Evolutionary conservation across 2,797 vertebrate species (phyloP).

Genomic region (Semaprochilodus insignis): DNA sequence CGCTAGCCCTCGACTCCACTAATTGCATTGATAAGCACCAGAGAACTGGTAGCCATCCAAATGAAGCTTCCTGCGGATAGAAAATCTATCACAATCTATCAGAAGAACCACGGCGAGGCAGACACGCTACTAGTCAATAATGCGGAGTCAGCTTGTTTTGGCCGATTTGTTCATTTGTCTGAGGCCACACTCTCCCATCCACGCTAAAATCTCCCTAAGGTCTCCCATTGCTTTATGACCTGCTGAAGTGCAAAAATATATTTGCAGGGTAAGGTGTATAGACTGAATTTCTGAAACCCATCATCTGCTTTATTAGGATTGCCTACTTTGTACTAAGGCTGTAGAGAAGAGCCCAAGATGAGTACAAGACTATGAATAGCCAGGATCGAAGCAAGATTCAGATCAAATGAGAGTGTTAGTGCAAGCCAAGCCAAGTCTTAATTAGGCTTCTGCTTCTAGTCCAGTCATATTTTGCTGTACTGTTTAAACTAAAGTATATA

Average conservation of each 20-base stretch:
- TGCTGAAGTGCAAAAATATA: background rate
- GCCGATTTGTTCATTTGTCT: conserved; percentile 43
- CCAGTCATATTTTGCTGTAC: too few relatives aligned
- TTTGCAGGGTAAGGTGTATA: background rate
- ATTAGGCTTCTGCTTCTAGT: too few relatives aligned
- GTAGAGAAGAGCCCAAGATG: too few relatives aligned
- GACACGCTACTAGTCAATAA: conserved; percentile 63
- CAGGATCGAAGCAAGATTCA: too few relatives aligned
- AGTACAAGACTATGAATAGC: too few relatives aligned
- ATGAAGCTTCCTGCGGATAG: conserved; percentile 68
- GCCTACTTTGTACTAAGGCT: background rate
- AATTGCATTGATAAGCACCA: conserved; percentile 74
- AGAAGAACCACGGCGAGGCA: conserved; percentile 64
- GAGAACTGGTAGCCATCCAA: conserved; percentile 65
- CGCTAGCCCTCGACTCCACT: conserved; percentile 65
- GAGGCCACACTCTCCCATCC: background rate
- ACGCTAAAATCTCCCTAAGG: background rate
- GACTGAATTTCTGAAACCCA: background rate
- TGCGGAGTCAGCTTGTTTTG: conserved; percentile 49
- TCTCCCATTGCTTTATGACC: background rate
- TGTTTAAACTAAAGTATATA: too few relatives aligned
- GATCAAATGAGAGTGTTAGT: too few relatives aligned
- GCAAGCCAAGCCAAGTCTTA: too few relatives aligned
- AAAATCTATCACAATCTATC: conserved; percentile 68
- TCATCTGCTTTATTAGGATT: background rate